Evolutionary conservation across 2,113 vertebrate species (phyloP), one percentile per base, ranked within the genome.

Genomic region (Oceanodroma tethys): DNA sequence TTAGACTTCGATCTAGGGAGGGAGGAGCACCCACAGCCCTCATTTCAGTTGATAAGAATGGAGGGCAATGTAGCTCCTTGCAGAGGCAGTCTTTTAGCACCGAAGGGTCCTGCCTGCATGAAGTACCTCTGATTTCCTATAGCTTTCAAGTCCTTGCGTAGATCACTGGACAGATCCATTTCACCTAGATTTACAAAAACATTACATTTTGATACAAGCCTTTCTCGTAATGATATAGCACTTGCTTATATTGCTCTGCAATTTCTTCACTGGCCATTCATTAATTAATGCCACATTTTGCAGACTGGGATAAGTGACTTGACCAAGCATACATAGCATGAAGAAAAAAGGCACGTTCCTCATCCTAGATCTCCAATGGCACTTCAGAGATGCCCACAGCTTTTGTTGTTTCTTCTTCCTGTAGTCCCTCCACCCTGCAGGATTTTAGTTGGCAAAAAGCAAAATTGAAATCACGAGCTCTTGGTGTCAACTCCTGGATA

Each of bases 301-400:
- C 59, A 55, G 79, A 36, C 23, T 47, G 26, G 18, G 7, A 14
- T 84, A 83, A 86, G 63, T 58, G 56, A 43, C 48, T 88, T 62
- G 71, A 26, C 22, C 43, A 72, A 56, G 40, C 5, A 40, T 22
- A 30, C 6, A 11, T 0, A 62, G 45, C 17, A 11, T 11, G 29
- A 70, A 36, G 42, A 43, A 43, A 11, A 79, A 90, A 55, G 43
- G 27, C 36, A 34, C 1, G 7, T 56, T 60, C 50, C 45, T 75
- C n/a, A 1, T 63, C 34, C 30, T 36, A 36, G 27, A 36, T 67
- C 50, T 82, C 81, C 9, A 11, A 0, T 32, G 34, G 36, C 34
- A 42, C 40, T 82, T 65, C 2, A 3, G 71, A 86, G 36, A 34
- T 65, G 21, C 5, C 40, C 22, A 13, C 0, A 0, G 62, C 21